These are phyloP conservation scores for Phalloptychus januarius DNA, from an alignment of 2,797 vertebrate species.

Conservation along the genomic window DNA sequence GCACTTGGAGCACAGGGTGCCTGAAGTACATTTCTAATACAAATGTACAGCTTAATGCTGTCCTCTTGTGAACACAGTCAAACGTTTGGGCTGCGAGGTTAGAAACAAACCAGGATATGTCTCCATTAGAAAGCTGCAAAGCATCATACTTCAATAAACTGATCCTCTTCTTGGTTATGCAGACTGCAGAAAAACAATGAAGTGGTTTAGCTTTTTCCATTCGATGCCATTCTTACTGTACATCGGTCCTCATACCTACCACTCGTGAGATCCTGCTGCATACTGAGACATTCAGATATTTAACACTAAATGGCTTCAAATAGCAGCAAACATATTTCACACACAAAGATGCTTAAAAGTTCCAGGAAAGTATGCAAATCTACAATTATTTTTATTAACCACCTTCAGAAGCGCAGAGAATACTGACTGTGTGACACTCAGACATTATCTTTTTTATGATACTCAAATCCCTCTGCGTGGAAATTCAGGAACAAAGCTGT, in stretches of 20 bases:
- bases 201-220: not conserved
- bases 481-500: not conserved
- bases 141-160: too few species aligned
- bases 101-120: not conserved
- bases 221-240: not conserved
- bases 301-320: not conserved
- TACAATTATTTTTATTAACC: not conserved
- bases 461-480: not conserved
- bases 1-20: too few species aligned
- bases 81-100: not conserved
- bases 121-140: not conserved
- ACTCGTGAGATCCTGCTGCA: not conserved
- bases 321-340: not conserved
- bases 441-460: not conserved
- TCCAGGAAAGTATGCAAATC: not conserved
- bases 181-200: too few species aligned
- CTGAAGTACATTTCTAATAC: not conserved
- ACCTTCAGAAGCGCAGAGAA: not conserved
- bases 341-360: not conserved
- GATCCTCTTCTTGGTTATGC: too few species aligned
- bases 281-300: not conserved
- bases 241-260: too few species aligned
- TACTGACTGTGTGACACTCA: not conserved
- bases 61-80: too few species aligned
- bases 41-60: not conserved